Evolutionary conservation across 1,140 invertebrate genomes (phyloP).

Genomic region (Tetramorium simillimum): DNA sequence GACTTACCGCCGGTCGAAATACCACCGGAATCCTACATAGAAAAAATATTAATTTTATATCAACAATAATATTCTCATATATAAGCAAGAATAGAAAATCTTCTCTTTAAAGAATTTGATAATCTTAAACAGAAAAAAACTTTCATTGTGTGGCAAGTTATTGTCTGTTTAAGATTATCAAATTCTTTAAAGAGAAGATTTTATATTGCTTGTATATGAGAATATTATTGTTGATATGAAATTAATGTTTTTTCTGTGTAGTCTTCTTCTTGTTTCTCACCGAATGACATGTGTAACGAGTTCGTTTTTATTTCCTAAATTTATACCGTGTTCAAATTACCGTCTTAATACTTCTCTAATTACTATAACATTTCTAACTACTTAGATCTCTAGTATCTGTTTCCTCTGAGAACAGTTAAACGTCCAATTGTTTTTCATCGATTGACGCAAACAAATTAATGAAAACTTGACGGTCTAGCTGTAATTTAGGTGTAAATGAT

Average conservation of each 20-base stretch:
- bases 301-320: neutral
- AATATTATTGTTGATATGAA: no score
- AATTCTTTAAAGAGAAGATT: no score
- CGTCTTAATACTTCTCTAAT: neutral
- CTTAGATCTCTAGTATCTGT: neutral
- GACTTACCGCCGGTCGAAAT: no score
- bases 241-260: no score
- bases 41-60: no score
- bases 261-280: neutral
- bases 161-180: no score
- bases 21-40: neutral
- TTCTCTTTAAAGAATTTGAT: no score
- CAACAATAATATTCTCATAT: no score
- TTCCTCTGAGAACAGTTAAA: neutral
- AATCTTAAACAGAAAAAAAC: no score
- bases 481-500: constrained; percentile 12
- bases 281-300: neutral
- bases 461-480: neutral
- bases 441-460: neutral
- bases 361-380: neutral
- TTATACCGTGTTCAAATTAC: neutral
- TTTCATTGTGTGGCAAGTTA: no score
- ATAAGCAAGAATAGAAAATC: no score
- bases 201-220: no score
- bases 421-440: neutral